Conservation (phyloP, 2,888 invertebrate genomes). For the Carterocephalus palaemon region DNA sequence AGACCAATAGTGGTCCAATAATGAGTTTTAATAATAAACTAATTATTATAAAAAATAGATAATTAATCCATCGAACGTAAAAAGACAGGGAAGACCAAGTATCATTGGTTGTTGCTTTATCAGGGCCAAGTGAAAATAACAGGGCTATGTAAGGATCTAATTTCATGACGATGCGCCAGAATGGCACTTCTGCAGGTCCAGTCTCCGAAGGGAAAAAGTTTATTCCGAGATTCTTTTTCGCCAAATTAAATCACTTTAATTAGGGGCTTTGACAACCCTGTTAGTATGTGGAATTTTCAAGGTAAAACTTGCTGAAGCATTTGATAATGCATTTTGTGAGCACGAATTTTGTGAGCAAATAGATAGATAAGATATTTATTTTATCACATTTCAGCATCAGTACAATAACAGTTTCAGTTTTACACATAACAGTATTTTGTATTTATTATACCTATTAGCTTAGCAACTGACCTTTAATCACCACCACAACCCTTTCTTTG, state of each 20-base stretch:
- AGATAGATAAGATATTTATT: too few species aligned
- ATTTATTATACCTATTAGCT: too few species aligned
- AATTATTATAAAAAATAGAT: neutral
- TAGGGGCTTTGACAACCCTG: constrained; percentile 4
- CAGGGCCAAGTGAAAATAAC: constrained; percentile 64
- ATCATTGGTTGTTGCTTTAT: constrained; percentile 44
- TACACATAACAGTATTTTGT: too few species aligned
- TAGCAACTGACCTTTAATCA: too few species aligned
- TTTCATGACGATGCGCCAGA: constrained; percentile 48
- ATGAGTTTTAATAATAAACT: neutral
- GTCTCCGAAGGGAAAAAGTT: constrained; percentile 37
- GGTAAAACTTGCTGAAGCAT: too few species aligned
- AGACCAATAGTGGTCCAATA: neutral
- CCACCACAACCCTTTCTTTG: too few species aligned
- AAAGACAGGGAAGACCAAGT: constrained; percentile 38
- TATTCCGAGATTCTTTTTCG: constrained; percentile 2
- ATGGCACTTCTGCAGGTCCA: constrained; percentile 51
- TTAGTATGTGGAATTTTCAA: too few species aligned
- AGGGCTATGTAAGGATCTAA: constrained; percentile 51
- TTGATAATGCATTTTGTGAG: too few species aligned
- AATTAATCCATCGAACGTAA: constrained; percentile 15
- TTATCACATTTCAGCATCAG: too few species aligned
- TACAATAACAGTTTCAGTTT: too few species aligned
- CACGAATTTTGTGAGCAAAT: too few species aligned
- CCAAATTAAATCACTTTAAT: constrained; percentile 4